Percentiles rank a stretch among this genome's conserved stretches.
Evolutionary conservation across 1,140 invertebrate species (phyloP).

Genomic region (Drosophila hydei): DNA sequence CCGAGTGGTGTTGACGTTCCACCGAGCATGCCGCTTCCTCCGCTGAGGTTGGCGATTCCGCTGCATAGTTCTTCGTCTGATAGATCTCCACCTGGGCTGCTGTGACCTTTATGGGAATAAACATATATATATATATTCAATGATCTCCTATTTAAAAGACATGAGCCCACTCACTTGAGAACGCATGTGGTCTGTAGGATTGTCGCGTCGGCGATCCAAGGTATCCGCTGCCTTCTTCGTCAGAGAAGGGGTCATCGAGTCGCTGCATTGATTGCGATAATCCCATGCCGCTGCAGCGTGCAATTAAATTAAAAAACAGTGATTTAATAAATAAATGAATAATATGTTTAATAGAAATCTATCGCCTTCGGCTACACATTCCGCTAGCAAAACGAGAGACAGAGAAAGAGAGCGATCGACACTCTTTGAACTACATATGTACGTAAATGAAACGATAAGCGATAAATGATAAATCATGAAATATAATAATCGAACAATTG

Average conservation of each 20-base stretch:
- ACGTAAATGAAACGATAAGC: constrained; percentile 57
- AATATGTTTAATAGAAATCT: constrained; percentile 30
- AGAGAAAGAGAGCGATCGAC: neutral
- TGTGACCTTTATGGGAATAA: constrained; percentile 68
- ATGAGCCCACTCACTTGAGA: constrained; percentile 72
- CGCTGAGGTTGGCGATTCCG: constrained; percentile 85
- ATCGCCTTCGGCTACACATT: constrained; percentile 63
- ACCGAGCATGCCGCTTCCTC: constrained; percentile 75
- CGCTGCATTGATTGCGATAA: constrained; percentile 84
- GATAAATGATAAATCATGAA: constrained; percentile 45
- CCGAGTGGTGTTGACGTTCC: constrained; percentile 83
- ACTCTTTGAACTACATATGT: constrained; percentile 34
- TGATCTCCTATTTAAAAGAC: too few species aligned
- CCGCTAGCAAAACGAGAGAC: constrained; percentile 50
- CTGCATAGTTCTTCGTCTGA: constrained; percentile 87
- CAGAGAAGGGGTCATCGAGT: constrained; percentile 84
- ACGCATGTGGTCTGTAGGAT: constrained; percentile 84
- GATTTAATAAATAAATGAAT: constrained; percentile 26
- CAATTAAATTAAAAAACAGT: constrained; percentile 36
- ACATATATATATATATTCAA: too few species aligned
- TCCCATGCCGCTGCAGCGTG: constrained; percentile 80
- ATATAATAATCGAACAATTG: constrained; percentile 50
- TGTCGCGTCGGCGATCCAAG: constrained; percentile 84
- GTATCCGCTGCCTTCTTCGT: constrained; percentile 84
- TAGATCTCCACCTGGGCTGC: constrained; percentile 86